Base-by-base conservation (phyloP, 2,797 vertebrate genomes). In the Lacerta bilineata region DNA sequence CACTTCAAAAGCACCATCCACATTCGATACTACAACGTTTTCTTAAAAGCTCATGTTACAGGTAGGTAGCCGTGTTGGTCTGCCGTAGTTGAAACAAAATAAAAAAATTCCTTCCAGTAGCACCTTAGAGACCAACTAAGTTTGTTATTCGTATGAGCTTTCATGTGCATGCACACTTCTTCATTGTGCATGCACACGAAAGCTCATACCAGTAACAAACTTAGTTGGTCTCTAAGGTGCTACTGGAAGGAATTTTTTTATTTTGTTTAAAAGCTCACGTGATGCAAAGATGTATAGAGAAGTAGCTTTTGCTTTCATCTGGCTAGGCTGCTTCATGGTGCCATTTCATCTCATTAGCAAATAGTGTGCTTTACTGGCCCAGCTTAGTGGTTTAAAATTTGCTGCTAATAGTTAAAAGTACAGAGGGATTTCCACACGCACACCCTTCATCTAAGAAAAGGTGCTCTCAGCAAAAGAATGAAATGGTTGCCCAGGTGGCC, bases 1-100 rank as follows among this genome's bases (percentile, higher is more conserved):
- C 71, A 88, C 82, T 93, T 95, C 93, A 93, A 94, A 94, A 95
- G 88, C 15, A 1, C 86, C 84, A 89, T 91, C 83, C 25, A 55
- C 89, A 91, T 88, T 90, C 88, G 82, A 64, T 87, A 89, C 83
- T 75, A 79, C 86, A 86, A 88, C 83, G 93, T 83, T 86, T 90
- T 88, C 92, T 93, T 92, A 90, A 90, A 91, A 91, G 85, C 80
- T 90, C 66, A 50, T 23, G 83, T 88, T 43, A 43, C 41, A 43
- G 41, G 6, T 43, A 43, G 41, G 41, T 43, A 43, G 41, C 41
- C 6, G 41, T 43, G 41, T 43, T 43, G 41, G 41, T 43, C 41
- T 1, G 41, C 41, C 5, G 41, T 43, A 43, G 41, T 43, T 5
- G 7, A 43, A 43, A 43, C 39, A 41, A 41, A 41, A 41, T 41